phyloP scores from a whole-genome alignment of 2,797 vertebrate species.

The Tenualosa ilisha region DNA sequence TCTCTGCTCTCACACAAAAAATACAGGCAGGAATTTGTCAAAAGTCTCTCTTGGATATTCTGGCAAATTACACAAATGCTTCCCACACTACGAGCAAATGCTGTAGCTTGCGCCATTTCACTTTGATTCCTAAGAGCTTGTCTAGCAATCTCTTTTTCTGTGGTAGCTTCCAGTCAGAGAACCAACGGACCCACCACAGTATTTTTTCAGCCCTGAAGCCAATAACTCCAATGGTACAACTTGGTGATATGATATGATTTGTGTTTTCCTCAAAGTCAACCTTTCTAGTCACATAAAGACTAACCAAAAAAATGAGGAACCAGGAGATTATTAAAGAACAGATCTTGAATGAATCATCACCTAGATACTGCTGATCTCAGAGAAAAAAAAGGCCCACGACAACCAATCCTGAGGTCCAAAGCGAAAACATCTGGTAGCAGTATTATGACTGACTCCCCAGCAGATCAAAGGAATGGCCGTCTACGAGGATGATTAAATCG shows the following conservation, averaged over 20 bases:
- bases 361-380: neutral
- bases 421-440: conserved; percentile 30
- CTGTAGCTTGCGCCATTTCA: neutral
- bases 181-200: neutral
- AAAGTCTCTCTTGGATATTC: neutral
- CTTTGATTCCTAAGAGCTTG: neutral
- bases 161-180: neutral
- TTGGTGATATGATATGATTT: neutral
- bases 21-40: neutral
- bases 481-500: conserved; percentile 56
- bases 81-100: neutral
- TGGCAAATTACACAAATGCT: neutral
- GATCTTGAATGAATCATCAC: neutral
- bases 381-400: conserved; percentile 17
- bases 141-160: neutral
- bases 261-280: too few relatives aligned
- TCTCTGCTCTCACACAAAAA: neutral
- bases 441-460: neutral
- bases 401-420: conserved; percentile 32
- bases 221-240: neutral
- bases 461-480: conserved; percentile 21
- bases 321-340: neutral
- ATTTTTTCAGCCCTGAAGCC: neutral
- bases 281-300: too few relatives aligned
- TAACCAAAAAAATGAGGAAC: neutral